Evolutionary conservation across 2,113 vertebrate genomes (phyloP), one percentile per base, ranked within the genome.

Genomic region (Microtus ochrogaster): DNA sequence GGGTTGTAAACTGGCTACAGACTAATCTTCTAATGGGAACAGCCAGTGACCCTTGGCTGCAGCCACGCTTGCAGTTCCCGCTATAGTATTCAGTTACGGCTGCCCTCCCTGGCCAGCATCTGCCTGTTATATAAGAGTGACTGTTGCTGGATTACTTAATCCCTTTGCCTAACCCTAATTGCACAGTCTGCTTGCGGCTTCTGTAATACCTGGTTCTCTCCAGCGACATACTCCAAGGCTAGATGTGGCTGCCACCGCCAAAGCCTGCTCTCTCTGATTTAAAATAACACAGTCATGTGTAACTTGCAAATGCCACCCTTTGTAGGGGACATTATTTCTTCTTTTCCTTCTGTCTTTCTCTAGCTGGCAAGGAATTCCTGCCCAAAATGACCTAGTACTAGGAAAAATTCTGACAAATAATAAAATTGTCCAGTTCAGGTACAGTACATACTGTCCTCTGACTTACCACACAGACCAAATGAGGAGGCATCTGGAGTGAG

Each of bases 321-420:
- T 83, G 95, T 95, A 97, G 92, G 95, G 94, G 81, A 95, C 87
- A 89, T 97, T 97, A 97, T 98, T 98, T 98, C 98, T 97, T 90
- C 97, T 98, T 98, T 97, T 96, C 41, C 94, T 96, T 96, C 97
- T 91, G 96, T 66, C 55, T 94, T 72, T 97, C 95, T 96, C 94
- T 95, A 96, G 92, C 52, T 98, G 98, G 97, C 96, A 98, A 96
- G 12, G 22, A 94, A 76, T 84, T 98, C 76, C 94, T 98, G 93
- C 87, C 97, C 94, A 58, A 98, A 98, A 98, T 98, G 6, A 98
- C 91, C 91, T 97, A 96, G 82, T 96, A 92, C 58, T 0, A 55
- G 98, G 98, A 98, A 98, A 98, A 97, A 97, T 97, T 94, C 98
- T 96, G 89, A 96, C 95, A 95, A 98, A 97, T 97, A 98, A 97